Percentiles rank a stretch among this genome's conserved stretches.
phyloP scores from a whole-genome alignment of 2,113 vertebrate species.

The Galbula dea region DNA sequence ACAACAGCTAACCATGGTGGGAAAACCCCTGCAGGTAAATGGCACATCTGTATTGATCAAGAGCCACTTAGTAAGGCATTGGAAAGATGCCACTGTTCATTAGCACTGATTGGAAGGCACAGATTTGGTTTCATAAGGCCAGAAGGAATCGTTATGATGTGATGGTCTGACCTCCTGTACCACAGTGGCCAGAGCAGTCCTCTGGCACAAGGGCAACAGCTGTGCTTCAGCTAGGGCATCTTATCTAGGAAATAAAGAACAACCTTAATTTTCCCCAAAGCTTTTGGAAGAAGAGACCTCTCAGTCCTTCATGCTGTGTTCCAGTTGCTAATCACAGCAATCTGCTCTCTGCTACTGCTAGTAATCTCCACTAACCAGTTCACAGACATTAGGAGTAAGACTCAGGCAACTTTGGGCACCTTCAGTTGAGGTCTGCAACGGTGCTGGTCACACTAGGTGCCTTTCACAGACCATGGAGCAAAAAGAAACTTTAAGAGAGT shows the following conservation, averaged over 20 bases:
- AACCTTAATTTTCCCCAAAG: background rate
- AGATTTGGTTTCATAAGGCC: background rate
- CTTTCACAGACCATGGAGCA: constrained; percentile 22
- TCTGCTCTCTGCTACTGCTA: no score
- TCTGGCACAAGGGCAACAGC: background rate
- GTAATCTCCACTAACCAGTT: background rate
- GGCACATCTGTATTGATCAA: constrained; percentile 37
- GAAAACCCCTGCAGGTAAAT: constrained; percentile 34
- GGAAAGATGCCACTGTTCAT: constrained; percentile 32
- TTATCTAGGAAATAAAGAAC: background rate
- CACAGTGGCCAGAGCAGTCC: background rate
- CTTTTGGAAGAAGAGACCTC: background rate
- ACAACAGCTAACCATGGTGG: background rate
- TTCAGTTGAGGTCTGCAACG: background rate
- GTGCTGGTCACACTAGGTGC: background rate
- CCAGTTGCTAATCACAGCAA: background rate
- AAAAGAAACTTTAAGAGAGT: constrained; percentile 29
- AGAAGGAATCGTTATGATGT: background rate
- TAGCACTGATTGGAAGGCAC: background rate
- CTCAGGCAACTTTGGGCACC: background rate
- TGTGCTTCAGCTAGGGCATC: background rate
- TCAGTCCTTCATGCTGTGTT: background rate
- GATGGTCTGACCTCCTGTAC: background rate
- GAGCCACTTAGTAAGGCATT: background rate
- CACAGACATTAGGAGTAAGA: background rate